Evolutionary conservation across 2,113 vertebrate species (phyloP), one percentile per base, ranked within the genome.

Genomic region (Cyanoramphus novaezelandiae): DNA sequence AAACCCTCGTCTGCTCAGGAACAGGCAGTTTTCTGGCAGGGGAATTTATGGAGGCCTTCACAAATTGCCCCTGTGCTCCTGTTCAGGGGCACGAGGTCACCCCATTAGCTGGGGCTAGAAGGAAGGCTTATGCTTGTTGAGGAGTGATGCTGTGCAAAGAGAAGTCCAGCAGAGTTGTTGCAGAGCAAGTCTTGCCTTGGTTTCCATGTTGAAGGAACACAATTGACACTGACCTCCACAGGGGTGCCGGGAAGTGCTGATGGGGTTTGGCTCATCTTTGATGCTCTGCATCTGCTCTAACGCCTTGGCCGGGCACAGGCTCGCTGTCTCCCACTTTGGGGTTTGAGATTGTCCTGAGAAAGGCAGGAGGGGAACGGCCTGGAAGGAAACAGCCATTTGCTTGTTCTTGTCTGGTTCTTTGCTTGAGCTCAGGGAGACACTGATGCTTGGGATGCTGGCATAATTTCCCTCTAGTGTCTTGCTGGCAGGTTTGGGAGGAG

Each of bases 361-460:
- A 53, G 37, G 35, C 1, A 0, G 2, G 25, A 13, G 39, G 13
- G 15, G 33, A 50, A 2, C 2, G 4, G 24, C 37, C 27, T 5
- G 6, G 43, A 28, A 55, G 17, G 14, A 37, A 75, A n/a, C 17
- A 33, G 11, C 27, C 1, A 0, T 29, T 70, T 87, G 17, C 46
- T 87, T 47, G 5, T 46, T 64, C 37, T 44, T 35, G 3, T 47
- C 53, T 60, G 35, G 18, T 92, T 90, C 69, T 55, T 55, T 17
- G 0, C 6, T 84, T 4, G 1, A 11, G 35, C 49, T 7, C 17
- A 3, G 13, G 64, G 49, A 55, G 65, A 21, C 24, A 14, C 4
- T 2, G 1, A 13, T 0, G 1, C 39, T 37, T 44, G 65, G 49
- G 39, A 20, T 49, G 23, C 23, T 2, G 1, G 24, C 27, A 2